A percentile compares a stretch with the other conserved stretches of the same genome.
These are phyloP conservation scores for Taeniopygia guttata DNA, from an alignment of 2,797 vertebrate species.

Conservation along the genomic window DNA sequence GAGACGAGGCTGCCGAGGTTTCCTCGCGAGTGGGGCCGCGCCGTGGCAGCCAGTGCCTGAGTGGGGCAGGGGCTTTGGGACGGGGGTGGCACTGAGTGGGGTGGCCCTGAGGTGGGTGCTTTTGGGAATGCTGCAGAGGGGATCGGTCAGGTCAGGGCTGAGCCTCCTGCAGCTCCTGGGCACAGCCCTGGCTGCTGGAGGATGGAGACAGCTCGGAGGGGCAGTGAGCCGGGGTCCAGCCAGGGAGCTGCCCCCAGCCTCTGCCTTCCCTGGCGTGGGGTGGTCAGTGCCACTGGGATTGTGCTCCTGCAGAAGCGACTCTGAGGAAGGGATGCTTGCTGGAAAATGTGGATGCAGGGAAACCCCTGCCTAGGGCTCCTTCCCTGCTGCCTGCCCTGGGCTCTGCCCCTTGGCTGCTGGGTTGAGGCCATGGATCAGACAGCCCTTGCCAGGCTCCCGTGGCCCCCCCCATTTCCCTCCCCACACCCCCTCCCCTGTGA, in stretches of 20 bases:
- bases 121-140: neutral
- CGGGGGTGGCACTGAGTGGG: neutral
- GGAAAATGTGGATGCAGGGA: neutral
- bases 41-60: fast-evolving
- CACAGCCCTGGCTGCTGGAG: neutral
- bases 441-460: neutral
- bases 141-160: neutral
- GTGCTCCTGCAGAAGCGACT: no score
- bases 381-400: neutral
- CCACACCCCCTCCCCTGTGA: neutral
- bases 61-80: fast-evolving
- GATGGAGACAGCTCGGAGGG: fast-evolving
- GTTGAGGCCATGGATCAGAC: neutral
- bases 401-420: neutral
- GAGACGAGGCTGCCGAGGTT: constrained; percentile 25
- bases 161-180: neutral
- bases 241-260: neutral
- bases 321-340: neutral
- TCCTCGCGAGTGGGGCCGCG: fast-evolving
- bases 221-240: fast-evolving
- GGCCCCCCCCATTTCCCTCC: neutral
- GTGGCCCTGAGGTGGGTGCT: fast-evolving
- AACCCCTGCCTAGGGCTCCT: neutral
- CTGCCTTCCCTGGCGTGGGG: fast-evolving
- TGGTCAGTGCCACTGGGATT: fast-evolving